phyloP scores from a whole-genome alignment of 1,140 invertebrate species.

The Calosoma granatense region DNA sequence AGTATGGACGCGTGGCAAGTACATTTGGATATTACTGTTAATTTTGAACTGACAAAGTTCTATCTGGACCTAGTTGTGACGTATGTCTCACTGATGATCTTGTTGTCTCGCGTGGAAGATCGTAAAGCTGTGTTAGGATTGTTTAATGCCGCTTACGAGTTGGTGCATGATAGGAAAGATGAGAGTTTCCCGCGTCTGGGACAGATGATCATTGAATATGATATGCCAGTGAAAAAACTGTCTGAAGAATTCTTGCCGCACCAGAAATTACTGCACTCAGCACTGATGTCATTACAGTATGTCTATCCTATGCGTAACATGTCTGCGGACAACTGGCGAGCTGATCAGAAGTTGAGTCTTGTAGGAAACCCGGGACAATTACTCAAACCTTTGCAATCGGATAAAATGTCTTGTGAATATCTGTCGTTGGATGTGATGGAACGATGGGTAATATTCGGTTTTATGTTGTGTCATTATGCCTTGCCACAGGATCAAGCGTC shows the following conservation, averaged over 20 bases:
- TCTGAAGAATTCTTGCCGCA: constrained; percentile 96
- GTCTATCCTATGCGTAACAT: constrained; percentile 86
- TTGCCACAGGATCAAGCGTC: constrained; percentile 63
- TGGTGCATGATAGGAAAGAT: constrained; percentile 86
- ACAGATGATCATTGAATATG: constrained; percentile 97
- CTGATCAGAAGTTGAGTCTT: constrained; percentile 88
- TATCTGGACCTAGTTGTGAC: constrained; percentile 92
- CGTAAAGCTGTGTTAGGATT: constrained; percentile 92
- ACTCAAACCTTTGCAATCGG: constrained; percentile 87
- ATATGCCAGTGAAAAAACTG: constrained; percentile 89
- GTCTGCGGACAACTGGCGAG: constrained; percentile 86
- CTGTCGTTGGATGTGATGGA: constrained; percentile 91
- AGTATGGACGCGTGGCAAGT: constrained; percentile 97
- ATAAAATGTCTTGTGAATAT: constrained; percentile 96
- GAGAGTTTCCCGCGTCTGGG: constrained; percentile 88
- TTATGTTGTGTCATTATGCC: constrained; percentile 79
- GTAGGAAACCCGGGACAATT: constrained; percentile 85
- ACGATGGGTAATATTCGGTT: constrained; percentile 93
- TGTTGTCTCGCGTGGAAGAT: constrained; percentile 94
- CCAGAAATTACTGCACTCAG: constrained; percentile 73
- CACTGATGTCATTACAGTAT: constrained; percentile 75
- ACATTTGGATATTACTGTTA: constrained; percentile 87
- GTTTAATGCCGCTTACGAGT: constrained; percentile 96
- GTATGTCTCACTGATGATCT: constrained; percentile 92
- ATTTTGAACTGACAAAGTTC: constrained; percentile 92